phyloP scores from a whole-genome alignment of 2,113 vertebrate species.

The Rhinogobius similis region DNA sequence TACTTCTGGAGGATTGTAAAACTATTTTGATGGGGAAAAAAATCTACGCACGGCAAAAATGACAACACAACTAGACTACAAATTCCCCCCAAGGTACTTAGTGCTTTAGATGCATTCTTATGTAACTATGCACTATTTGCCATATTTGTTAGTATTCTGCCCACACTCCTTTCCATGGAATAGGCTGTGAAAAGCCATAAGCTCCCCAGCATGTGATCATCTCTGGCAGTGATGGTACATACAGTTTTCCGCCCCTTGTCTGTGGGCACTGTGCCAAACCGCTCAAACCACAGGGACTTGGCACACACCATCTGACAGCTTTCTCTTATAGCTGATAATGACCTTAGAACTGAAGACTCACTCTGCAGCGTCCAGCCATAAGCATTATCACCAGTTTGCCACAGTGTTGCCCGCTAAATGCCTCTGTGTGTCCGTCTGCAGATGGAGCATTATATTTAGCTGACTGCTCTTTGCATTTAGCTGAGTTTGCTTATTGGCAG shows the following conservation, averaged over 20 bases:
- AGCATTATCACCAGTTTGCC: constrained; percentile 31
- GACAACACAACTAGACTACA: no score
- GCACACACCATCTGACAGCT: constrained; percentile 38
- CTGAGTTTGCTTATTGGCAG: constrained; percentile 15
- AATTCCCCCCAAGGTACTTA: no score
- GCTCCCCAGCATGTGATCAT: not conserved
- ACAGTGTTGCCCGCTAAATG: constrained; percentile 32
- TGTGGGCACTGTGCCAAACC: constrained; percentile 20
- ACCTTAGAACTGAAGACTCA: constrained; percentile 22
- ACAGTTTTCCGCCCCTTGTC: constrained; percentile 2
- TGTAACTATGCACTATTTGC: not conserved
- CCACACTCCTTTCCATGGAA: not conserved
- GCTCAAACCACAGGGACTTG: constrained; percentile 37
- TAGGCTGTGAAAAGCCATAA: not conserved
- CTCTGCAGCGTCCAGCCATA: constrained; percentile 4
- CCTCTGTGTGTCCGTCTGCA: constrained; percentile 21
- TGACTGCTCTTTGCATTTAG: constrained; percentile 8
- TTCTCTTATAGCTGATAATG: constrained; percentile 38
- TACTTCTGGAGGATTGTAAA: no score
- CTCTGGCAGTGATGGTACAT: constrained; percentile 1
- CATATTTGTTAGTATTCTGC: not conserved
- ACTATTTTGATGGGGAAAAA: no score
- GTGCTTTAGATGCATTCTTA: not conserved
- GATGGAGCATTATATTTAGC: constrained; percentile 38
- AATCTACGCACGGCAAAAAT: no score